Conservation (phyloP, 2,113 vertebrate species). For the Megatriorchis doriae region DNA sequence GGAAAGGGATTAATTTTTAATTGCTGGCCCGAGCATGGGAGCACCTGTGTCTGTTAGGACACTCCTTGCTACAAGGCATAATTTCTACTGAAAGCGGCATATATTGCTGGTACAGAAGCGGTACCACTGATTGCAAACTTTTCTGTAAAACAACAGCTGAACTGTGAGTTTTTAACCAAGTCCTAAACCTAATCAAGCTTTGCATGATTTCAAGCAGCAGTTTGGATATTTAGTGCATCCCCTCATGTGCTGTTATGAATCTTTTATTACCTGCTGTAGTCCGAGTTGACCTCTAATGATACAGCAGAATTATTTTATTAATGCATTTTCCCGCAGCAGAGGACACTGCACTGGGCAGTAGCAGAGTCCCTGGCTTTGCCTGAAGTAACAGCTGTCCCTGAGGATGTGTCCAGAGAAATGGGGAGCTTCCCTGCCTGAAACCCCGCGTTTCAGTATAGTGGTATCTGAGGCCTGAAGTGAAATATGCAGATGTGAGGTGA, state of each 20-base stretch:
- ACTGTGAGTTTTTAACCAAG: neutral
- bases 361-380: neutral
- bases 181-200: neutral
- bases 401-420: neutral
- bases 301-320: slow-evolving; percentile 31
- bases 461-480: neutral
- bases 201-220: neutral
- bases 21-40: neutral
- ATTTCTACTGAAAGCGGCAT: neutral
- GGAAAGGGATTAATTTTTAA: slow-evolving; percentile 21
- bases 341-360: neutral
- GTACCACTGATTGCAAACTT: neutral
- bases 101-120: neutral
- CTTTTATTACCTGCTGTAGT: slow-evolving; percentile 13
- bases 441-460: neutral
- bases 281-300: slow-evolving; percentile 39
- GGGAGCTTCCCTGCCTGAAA: neutral
- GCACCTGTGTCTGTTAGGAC: neutral
- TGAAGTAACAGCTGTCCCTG: neutral
- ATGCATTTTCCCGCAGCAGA: neutral
- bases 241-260: slow-evolving; percentile 38
- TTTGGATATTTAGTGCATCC: slow-evolving; percentile 10
- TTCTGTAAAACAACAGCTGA: neutral
- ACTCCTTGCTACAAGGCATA: slow-evolving; percentile 7
- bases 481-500: neutral